Conservation (phyloP, 2,113 vertebrate species). For the Gasterosteus aculeatus region DNA sequence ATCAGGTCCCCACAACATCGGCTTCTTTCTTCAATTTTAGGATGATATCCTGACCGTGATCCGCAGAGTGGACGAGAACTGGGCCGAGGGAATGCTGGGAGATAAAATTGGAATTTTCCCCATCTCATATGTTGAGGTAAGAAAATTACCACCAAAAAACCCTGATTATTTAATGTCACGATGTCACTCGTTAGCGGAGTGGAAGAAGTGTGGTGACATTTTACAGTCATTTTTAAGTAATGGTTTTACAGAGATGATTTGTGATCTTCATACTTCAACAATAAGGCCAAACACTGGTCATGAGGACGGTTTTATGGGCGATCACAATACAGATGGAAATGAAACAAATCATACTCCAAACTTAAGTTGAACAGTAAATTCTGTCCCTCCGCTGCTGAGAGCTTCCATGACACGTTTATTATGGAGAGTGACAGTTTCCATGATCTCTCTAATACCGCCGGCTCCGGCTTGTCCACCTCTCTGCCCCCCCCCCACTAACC, state of each 20-base stretch:
- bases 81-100: constrained; percentile 99
- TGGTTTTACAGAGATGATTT: too few species aligned
- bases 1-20: constrained; percentile 2
- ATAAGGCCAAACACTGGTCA: too few species aligned
- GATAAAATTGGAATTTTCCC: constrained; percentile 99
- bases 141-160: constrained; percentile 15
- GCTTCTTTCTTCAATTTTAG: constrained; percentile 69
- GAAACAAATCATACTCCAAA: too few species aligned
- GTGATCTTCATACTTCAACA: too few species aligned
- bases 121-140: constrained; percentile 98
- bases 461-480: not conserved
- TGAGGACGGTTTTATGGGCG: too few species aligned
- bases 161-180: not conserved
- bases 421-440: constrained; percentile 37
- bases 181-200: constrained; percentile 1
- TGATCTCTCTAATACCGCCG: constrained; percentile 34
- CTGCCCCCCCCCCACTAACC: constrained; percentile 18
- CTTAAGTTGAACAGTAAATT: not conserved
- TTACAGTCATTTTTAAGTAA: not conserved
- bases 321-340: too few species aligned
- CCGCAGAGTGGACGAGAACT: constrained; percentile 98
- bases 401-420: constrained; percentile 6
- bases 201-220: not conserved
- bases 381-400: not conserved
- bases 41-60: constrained; percentile 98